phyloP scores from a whole-genome alignment of 1,140 invertebrate species.

The roundworm (Caenorhabditis elegans) region DNA sequence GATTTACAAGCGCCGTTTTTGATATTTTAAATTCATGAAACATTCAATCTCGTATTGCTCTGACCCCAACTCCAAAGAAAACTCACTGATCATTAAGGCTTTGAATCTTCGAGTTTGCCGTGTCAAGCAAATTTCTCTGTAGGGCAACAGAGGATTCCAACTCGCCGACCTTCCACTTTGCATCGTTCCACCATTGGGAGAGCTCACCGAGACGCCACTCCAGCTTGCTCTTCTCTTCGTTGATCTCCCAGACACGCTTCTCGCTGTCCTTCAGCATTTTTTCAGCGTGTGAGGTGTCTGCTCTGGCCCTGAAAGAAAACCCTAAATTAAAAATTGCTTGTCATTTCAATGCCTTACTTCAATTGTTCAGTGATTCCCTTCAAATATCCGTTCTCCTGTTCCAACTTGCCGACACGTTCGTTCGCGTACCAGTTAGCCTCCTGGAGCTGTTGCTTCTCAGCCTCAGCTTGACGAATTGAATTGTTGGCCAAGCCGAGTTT shows the following conservation, averaged over 20 bases:
- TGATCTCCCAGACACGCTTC: slow-evolving; percentile 3
- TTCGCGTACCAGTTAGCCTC: slow-evolving; percentile 39
- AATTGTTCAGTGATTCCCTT: slow-evolving; percentile 39
- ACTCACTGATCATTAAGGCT: slow-evolving; percentile 43
- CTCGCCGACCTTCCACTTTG: slow-evolving; percentile 56
- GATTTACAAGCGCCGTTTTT: too few relatives aligned
- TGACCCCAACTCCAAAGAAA: too few relatives aligned
- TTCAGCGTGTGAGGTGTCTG: not conserved
- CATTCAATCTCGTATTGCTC: too few relatives aligned
- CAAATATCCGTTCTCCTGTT: slow-evolving; percentile 38
- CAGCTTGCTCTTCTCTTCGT: slow-evolving; percentile 24
- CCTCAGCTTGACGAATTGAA: not conserved
- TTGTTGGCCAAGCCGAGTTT: slow-evolving; percentile 17
- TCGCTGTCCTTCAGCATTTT: slow-evolving; percentile 37
- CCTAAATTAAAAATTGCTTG: not conserved
- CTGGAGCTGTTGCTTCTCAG: slow-evolving; percentile 37
- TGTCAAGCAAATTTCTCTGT: slow-evolving; percentile 44
- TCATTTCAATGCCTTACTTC: not conserved
- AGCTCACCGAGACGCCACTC: slow-evolving; percentile 49
- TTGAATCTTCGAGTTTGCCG: slow-evolving; percentile 49
- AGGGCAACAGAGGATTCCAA: slow-evolving; percentile 52
- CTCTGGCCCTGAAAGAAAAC: not conserved
- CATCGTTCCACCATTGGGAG: slow-evolving; percentile 54
- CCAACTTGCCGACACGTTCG: slow-evolving; percentile 33
- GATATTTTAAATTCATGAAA: too few relatives aligned